Percentiles rank a stretch among this genome's conserved stretches.
Evolutionary conservation across 64 coral and sea anemone species (phyloP).

Genomic region (Stichodactyla helianthus): DNA sequence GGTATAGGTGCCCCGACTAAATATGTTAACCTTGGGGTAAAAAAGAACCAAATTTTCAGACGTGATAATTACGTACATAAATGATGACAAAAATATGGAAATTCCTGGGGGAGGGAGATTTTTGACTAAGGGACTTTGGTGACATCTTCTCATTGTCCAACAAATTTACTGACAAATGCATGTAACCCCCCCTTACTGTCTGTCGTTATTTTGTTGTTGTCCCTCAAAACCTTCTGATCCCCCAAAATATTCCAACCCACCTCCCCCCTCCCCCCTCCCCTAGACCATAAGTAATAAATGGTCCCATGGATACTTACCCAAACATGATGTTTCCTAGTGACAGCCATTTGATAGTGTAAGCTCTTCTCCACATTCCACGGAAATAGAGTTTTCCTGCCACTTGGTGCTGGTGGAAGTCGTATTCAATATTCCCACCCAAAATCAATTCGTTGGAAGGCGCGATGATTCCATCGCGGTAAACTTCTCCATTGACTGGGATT

Average conservation of each 20-base stretch:
- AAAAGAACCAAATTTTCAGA: background rate
- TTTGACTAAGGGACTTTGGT: too few relatives aligned
- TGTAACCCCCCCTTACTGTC: too few relatives aligned
- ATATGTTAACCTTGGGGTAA: conserved; percentile 53
- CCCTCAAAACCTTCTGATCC: too few relatives aligned
- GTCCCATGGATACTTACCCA: conserved; percentile 40
- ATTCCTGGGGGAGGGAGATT: too few relatives aligned
- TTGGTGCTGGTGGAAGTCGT: conserved; percentile 56
- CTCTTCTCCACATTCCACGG: conserved; percentile 87
- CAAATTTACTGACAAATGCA: too few relatives aligned
- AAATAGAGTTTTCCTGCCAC: conserved; percentile 77
- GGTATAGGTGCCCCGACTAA: conserved; percentile 84
- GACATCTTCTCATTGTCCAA: too few relatives aligned
- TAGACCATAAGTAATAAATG: background rate
- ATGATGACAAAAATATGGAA: too few relatives aligned
- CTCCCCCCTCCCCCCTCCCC: too few relatives aligned
- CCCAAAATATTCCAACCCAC: too few relatives aligned
- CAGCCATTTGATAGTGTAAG: conserved; percentile 66
- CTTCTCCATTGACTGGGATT: conserved; percentile 77
- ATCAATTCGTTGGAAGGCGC: conserved; percentile 81
- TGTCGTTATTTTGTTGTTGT: too few relatives aligned
- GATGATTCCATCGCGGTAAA: conserved; percentile 80
- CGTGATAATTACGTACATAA: background rate
- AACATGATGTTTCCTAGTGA: conserved; percentile 75
- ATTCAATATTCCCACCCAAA: conserved; percentile 72